These are phyloP conservation scores for Acrobasis suavella DNA, from an alignment of 2,888 invertebrate species.

Conservation along the genomic window DNA sequence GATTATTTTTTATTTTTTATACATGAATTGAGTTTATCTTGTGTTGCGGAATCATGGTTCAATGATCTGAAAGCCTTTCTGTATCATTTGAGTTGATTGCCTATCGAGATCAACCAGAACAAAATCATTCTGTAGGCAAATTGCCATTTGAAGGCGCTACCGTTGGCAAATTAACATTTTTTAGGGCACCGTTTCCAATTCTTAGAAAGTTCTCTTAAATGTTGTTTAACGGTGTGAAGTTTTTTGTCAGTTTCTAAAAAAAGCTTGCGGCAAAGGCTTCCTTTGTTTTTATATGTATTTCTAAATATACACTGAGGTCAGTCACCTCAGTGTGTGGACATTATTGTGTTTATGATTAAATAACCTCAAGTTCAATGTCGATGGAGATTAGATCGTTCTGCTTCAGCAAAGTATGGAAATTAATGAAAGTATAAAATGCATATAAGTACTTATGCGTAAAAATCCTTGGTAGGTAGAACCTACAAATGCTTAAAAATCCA, in stretches of 20 bases:
- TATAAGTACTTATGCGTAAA: not conserved
- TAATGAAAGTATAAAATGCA: not conserved
- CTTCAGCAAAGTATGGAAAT: not conserved
- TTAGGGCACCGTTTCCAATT: conserved; percentile 26
- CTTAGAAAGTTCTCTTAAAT: conserved; percentile 43
- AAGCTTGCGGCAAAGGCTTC: conserved; percentile 3
- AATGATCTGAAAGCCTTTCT: conserved; percentile 36
- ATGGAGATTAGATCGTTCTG: conserved; percentile 1
- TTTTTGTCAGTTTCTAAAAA: conserved; percentile 20
- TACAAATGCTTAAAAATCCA: too few species aligned
- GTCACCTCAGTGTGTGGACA: not conserved
- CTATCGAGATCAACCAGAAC: conserved; percentile 37
- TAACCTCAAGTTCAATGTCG: conserved; percentile 4
- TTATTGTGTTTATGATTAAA: not conserved
- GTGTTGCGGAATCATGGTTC: conserved; percentile 17
- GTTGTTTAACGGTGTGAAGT: conserved; percentile 29
- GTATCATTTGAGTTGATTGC: conserved; percentile 37
- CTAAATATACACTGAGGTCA: not conserved
- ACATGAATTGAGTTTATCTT: conserved; percentile 1
- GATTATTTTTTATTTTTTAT: too few species aligned
- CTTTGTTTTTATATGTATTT: conserved; percentile 9
- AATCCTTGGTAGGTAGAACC: too few species aligned
- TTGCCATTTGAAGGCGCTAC: conserved; percentile 14
- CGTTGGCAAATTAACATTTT: conserved; percentile 20
- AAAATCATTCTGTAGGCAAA: conserved; percentile 34